Evolutionary conservation across 2,797 vertebrate species (phyloP).

Genomic region (Numenius phaeopus): DNA sequence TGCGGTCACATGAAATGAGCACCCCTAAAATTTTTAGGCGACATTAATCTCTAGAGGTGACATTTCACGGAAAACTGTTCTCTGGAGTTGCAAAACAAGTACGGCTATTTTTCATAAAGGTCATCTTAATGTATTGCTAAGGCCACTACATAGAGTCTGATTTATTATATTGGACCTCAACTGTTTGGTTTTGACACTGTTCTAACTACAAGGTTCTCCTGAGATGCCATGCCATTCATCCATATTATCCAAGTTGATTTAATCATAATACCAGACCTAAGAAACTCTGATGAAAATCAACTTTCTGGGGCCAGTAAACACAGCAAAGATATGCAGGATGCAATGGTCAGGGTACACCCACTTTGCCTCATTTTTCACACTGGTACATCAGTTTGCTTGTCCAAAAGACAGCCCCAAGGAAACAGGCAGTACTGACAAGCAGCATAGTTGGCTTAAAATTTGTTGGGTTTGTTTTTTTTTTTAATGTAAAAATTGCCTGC

Average conservation of each 20-base stretch:
- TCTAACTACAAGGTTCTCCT: neutral
- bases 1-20: neutral
- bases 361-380: neutral
- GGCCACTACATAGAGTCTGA: neutral
- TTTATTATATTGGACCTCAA: neutral
- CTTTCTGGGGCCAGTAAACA: neutral
- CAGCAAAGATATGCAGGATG: neutral
- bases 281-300: neutral
- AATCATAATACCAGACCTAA: neutral
- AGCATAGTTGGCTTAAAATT: neutral
- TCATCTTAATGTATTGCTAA: neutral
- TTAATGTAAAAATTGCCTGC: neutral
- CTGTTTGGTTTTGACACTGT: neutral
- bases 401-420: neutral
- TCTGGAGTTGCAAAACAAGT: neutral
- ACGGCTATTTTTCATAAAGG: neutral
- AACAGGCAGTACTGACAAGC: neutral
- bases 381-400: neutral
- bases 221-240: fast-evolving
- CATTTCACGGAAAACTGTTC: neutral
- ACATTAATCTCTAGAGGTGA: neutral
- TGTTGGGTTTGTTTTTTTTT: neutral
- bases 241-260: neutral
- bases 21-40: neutral
- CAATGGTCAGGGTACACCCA: neutral